Evolutionary conservation across 2,888 invertebrate species (phyloP), one percentile per base, ranked within the genome.

Genomic region (Pteria penguin): DNA sequence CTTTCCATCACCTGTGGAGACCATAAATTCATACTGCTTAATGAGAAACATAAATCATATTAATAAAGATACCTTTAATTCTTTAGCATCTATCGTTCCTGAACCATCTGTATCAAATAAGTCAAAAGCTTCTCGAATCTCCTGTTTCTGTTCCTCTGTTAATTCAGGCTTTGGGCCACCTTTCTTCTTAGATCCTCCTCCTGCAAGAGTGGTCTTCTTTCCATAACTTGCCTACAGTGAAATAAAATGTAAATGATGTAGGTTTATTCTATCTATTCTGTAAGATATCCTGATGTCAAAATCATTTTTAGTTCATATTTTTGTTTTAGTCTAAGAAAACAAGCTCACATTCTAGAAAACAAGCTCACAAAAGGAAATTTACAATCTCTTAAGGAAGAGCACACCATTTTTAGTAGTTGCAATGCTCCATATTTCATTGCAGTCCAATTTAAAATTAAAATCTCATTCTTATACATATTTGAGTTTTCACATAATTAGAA

Each of bases 81-180:
- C 97, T 92, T 97, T 97, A 0, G 96, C 95, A 89, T 97, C 96
- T 87, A 98, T 97, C 90, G 95, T 94, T 2, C 98, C 98, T 61
- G 95, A 95, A 27, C 95, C 96, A 91, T 97, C 96, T 5, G 95
- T 95, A 92, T 98, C 98, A 93, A 98, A 98, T 22, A 98, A 93
- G 93, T 97, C 96, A 91, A 98, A 98, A 0, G 98, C 98, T 93
- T 98, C 97, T 92, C 96, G 96, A 75, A 98, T 97, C 89, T 98
- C 98, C 65, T 95, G 94, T 91, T 96, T 96, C 90, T 98, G 97
- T 90, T 97, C 96, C 81, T 97, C 96, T 4, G 96, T 95, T 18
- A 98, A 93, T 91, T 98, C 97, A 55, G 91, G 89, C 79, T 92
- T 92, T 3, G 91, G 91, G 3, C 91, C 92, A 57, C 88, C 84